Evolutionary conservation across 30 jellyfish, hydroid and myxozoan genomes (phyloP).

Genomic region (Rhopilema esculentum): DNA sequence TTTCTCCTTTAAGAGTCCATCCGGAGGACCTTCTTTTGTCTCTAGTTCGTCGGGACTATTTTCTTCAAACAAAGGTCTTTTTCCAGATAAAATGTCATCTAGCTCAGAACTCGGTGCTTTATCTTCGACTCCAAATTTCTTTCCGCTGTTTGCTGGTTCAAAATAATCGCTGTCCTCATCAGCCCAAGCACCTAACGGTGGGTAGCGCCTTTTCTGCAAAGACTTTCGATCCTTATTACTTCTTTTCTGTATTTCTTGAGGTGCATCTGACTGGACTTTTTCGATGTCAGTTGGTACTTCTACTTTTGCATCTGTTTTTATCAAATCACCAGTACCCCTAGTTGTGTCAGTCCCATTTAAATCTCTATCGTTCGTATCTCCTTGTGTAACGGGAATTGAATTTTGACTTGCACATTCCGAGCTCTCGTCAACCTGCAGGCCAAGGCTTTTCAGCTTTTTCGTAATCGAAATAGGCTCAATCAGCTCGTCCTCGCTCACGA

Average conservation of each 20-base stretch:
- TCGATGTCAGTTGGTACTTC: neutral
- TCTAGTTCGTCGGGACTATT: neutral
- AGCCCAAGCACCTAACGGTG: constrained; percentile 25
- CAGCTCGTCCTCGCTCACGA: constrained; percentile 3
- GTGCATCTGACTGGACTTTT: neutral
- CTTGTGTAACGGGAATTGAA: neutral
- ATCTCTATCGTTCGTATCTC: neutral
- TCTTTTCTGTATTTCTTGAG: neutral
- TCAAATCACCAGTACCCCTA: too few species aligned
- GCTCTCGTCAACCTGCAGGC: neutral
- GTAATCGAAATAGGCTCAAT: constrained; percentile 24
- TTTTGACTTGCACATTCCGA: neutral
- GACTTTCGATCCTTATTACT: constrained; percentile 17
- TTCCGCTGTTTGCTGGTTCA: neutral
- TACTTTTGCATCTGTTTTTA: neutral
- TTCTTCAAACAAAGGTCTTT: neutral
- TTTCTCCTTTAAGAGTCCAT: neutral
- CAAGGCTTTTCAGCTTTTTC: neutral
- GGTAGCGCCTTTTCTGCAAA: constrained; percentile 36
- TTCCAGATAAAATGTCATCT: neutral
- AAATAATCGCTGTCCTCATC: neutral
- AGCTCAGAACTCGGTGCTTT: neutral
- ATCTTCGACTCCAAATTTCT: neutral
- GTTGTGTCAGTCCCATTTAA: neutral
- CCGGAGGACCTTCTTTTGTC: neutral